A percentile compares a stretch with the other conserved stretches of the same genome.
phyloP scores from a whole-genome alignment of 2,888 invertebrate species.

The Erannis defoliaria region DNA sequence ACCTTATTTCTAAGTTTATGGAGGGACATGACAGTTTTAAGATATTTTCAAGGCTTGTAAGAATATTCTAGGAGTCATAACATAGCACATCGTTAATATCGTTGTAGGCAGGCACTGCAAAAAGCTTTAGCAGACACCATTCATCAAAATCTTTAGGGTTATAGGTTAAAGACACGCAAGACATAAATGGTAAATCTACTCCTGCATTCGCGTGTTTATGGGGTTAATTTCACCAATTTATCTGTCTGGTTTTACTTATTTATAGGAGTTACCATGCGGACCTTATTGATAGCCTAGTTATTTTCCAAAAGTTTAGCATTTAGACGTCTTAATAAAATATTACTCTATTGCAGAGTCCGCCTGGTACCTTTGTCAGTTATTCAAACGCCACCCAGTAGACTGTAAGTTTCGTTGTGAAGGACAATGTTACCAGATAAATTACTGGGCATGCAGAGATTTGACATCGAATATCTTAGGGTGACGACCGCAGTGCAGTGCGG shows the following conservation, averaged over 20 bases:
- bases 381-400: too few relatives aligned
- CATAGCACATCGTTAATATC: background rate
- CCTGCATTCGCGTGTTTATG: slow-evolving; percentile 1
- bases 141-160: slow-evolving; percentile 6
- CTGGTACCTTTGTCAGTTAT: too few relatives aligned
- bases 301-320: background rate
- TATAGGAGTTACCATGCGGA: background rate
- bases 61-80: background rate
- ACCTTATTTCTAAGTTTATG: background rate
- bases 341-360: too few relatives aligned
- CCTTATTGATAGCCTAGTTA: background rate
- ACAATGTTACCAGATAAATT: too few relatives aligned
- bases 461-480: too few relatives aligned
- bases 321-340: too few relatives aligned
- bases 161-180: slow-evolving; percentile 4
- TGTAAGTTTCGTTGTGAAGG: too few relatives aligned
- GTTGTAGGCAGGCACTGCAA: background rate
- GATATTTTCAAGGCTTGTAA: background rate
- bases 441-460: too few relatives aligned
- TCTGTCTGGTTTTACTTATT: background rate
- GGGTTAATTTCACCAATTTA: background rate
- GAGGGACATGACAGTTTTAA: background rate
- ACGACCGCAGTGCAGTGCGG: too few relatives aligned
- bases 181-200: slow-evolving; percentile 4
- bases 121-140: slow-evolving; percentile 1